Percentiles rank a stretch among this genome's conserved stretches.
Conservation (phyloP, 1,140 invertebrate genomes). For the Eupristina koningsbergeri region DNA sequence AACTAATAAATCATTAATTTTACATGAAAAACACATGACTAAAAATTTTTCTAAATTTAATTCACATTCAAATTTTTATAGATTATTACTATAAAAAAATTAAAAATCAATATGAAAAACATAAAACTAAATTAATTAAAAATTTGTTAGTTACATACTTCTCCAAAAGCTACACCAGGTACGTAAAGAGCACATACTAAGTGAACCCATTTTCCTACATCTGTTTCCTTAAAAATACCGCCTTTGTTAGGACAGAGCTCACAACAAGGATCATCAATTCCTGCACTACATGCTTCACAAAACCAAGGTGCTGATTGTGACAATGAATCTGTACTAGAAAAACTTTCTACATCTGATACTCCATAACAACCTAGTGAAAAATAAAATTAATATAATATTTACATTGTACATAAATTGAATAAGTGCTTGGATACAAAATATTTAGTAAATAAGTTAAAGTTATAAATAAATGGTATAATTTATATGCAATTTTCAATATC, state of each 20-base stretch:
- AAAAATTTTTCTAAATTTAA: too few relatives aligned
- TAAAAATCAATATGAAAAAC: background rate
- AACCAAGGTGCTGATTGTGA: constrained; percentile 98
- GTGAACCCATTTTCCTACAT: constrained; percentile 97
- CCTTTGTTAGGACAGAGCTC: constrained; percentile 89
- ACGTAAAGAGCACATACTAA: constrained; percentile 96
- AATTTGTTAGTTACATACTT: constrained; percentile 70
- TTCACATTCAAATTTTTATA: too few relatives aligned
- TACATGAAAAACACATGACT: too few relatives aligned
- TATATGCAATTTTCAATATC: background rate
- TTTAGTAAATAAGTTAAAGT: background rate
- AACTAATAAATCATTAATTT: too few relatives aligned
- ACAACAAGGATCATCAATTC: constrained; percentile 87
- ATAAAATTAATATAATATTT: background rate
- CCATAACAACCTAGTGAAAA: constrained; percentile 89
- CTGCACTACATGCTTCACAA: constrained; percentile 97
- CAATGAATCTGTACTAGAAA: constrained; percentile 91
- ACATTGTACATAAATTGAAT: background rate
- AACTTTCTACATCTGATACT: constrained; percentile 92
- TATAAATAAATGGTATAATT: too few relatives aligned
- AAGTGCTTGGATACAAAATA: background rate
- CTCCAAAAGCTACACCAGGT: constrained; percentile 96
- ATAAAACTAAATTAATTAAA: background rate
- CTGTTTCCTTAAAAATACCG: constrained; percentile 97
- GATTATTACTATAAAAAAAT: too few relatives aligned